Base-by-base conservation (phyloP, 2,797 vertebrate genomes). In the Anguilla pacifica region DNA sequence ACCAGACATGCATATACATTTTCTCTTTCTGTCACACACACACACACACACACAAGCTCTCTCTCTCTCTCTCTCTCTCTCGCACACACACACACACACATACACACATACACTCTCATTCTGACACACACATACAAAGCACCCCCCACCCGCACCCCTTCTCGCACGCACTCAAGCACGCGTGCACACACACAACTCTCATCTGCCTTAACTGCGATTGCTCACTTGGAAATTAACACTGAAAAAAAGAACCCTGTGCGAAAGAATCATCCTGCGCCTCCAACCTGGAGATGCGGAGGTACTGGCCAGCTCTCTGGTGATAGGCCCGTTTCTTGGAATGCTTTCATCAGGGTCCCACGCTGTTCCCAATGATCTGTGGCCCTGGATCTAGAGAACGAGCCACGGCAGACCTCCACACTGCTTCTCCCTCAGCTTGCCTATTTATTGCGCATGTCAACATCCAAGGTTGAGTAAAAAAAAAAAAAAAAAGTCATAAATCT, bases 141-240 rank as follows among this genome's bases (percentile, higher is more conserved):
- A 2, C 3, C 22, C 22, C 4, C 22, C 67, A 3, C n/a, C 1
- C 67, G 0, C 61, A 70, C 67, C 1, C 67, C 25, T 28, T n/a
- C n/a, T 1, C 0, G n/a, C 72, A 15, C 31, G 11, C 35, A 43
- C 31, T 28, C 31, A 77, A 1, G 2, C 70, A 31, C 3, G 19
- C 70, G 35, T 7, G 22, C 72, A 43, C 35, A 19, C 31, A 15
- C 77, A 25, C 39, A 6, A 1, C 43, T 22, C 39, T 5, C 6
- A 5, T 2, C 77, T 81, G 35, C 43, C 5, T 11, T 77, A 77
- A 77, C 1, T 39, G 31, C 70, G 3, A 46, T 55, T 43, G 83
- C 51, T 43, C 46, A 86, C 88, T 70, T 31, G 59, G 49, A 70
- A 55, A 86, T n/a, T 70, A 25, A 74, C 10, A 31, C 22, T 77